phyloP scores from a whole-genome alignment of 2,113 vertebrate genomes.

The Montifringilla adamsi region DNA sequence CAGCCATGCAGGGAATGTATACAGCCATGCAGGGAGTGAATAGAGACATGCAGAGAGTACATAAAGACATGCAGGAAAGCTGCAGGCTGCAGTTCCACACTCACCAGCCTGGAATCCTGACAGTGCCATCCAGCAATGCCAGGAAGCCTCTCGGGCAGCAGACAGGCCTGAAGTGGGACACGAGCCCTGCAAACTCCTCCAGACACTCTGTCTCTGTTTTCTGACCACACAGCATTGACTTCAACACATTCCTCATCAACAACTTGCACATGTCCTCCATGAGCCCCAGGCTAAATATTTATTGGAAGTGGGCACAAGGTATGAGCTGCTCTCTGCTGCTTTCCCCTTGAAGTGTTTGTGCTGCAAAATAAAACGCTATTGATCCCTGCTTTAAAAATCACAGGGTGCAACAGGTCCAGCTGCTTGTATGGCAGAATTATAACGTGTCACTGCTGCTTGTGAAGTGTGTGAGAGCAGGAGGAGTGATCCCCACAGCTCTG shows the following conservation, averaged over 20 bases:
- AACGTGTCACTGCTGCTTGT: fast-evolving
- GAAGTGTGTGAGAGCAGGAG: not conserved
- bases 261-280: fast-evolving
- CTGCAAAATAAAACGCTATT: not conserved
- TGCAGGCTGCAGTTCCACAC: fast-evolving
- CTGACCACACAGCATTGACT: not conserved
- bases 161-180: not conserved
- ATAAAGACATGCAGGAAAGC: fast-evolving
- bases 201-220: not conserved
- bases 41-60: not conserved
- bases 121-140: not conserved
- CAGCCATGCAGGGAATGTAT: too few species aligned
- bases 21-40: not conserved
- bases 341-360: not conserved
- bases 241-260: not conserved
- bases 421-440: not conserved
- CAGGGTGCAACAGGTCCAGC: not conserved
- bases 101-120: not conserved
- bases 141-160: not conserved
- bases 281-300: not conserved
- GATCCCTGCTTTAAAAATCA: not conserved
- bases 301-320: not conserved
- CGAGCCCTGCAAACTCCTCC: not conserved
- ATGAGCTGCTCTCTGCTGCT: not conserved
- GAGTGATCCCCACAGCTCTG: not conserved